Conservation (phyloP, 2,113 vertebrate genomes). For the Phalacrocorax aristotelis region DNA sequence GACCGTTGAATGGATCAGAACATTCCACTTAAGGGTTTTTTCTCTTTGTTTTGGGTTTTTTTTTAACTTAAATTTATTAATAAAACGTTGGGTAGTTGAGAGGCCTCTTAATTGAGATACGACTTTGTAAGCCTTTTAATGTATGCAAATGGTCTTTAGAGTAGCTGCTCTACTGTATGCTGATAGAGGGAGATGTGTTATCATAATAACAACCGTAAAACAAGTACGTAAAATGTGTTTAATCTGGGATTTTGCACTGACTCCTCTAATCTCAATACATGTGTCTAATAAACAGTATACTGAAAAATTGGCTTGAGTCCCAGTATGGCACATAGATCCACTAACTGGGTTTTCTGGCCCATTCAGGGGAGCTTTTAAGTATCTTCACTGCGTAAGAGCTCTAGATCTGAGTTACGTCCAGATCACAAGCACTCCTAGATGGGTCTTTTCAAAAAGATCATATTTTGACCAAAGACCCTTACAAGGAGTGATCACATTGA, state of each 20-base stretch:
- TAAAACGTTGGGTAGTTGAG: constrained; percentile 53
- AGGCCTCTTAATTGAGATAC: constrained; percentile 46
- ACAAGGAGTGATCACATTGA: rapidly evolving
- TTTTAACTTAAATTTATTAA: constrained; percentile 48
- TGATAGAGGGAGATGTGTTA: not conserved
- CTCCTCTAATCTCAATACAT: not conserved
- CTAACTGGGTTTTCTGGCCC: not conserved
- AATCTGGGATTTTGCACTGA: not conserved
- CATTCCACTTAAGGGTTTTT: constrained; percentile 40
- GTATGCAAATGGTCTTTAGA: not conserved
- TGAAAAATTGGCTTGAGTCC: not conserved
- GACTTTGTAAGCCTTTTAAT: not conserved
- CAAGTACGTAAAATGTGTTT: not conserved
- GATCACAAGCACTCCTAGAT: not conserved
- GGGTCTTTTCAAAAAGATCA: rapidly evolving
- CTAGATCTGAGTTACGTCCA: not conserved
- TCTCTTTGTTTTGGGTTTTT: not conserved
- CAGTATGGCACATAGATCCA: not conserved
- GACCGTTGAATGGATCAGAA: constrained; percentile 9
- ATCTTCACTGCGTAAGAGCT: not conserved
- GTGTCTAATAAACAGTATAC: not conserved
- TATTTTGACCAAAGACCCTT: rapidly evolving
- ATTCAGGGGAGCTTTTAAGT: not conserved
- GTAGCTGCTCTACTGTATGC: not conserved
- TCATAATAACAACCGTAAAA: not conserved